A percentile compares a stretch with the other conserved stretches of the same genome.
These are phyloP conservation scores for Mus minutoides DNA, from an alignment of 2,797 vertebrate genomes.

Conservation along the genomic window DNA sequence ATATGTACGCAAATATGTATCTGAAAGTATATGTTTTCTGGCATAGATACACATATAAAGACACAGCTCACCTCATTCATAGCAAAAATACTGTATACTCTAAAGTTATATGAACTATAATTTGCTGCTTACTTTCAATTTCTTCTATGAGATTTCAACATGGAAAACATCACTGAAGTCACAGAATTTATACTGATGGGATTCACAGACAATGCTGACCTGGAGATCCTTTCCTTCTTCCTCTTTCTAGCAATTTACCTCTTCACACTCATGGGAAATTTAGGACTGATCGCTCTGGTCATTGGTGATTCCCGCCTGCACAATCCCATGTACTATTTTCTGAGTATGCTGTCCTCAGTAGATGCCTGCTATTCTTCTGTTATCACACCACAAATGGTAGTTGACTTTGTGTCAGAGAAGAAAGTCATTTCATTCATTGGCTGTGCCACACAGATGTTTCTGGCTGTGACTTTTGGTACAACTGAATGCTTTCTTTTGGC, in stretches of 20 bases:
- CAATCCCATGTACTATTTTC: conserved; percentile 53
- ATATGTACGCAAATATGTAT: not conserved
- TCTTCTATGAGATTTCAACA: not conserved
- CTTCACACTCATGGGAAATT: not conserved
- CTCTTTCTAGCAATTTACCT: conserved; percentile 38
- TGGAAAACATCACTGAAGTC: not conserved
- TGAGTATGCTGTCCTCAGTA: conserved; percentile 2
- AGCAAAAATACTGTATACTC: not conserved
- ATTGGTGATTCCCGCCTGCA: not conserved
- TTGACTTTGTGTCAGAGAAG: not conserved
- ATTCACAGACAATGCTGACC: not conserved
- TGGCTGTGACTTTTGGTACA: not conserved
- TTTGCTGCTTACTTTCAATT: not conserved
- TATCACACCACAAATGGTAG: conserved; percentile 30
- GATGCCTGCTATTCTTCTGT: conserved; percentile 38
- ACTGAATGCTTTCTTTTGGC: conserved; percentile 55
- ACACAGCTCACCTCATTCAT: not conserved
- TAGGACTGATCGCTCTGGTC: conserved; percentile 15
- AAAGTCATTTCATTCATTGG: not conserved
- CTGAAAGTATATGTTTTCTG: not conserved
- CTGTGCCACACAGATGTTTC: not conserved
- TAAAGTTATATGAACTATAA: not conserved
- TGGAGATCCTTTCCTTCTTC: not conserved
- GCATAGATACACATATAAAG: not conserved
- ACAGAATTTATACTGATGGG: not conserved